Percentiles rank a stretch among this genome's conserved stretches.
Conservation (phyloP, 2,888 invertebrate species). For the Dryobotodes eremita region DNA sequence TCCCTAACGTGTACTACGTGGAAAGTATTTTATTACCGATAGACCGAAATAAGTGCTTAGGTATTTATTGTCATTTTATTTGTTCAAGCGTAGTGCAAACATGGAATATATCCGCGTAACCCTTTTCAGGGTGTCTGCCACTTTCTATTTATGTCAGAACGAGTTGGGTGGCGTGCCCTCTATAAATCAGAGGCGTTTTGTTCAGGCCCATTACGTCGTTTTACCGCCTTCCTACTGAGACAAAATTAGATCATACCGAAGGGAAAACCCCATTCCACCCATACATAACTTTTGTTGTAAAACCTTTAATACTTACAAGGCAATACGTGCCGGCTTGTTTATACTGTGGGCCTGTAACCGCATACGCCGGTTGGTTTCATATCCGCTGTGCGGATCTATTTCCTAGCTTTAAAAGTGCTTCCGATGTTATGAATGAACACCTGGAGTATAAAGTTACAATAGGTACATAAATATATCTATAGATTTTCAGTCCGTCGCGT, state of each 20-base stretch:
- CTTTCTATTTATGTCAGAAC: conserved; percentile 86
- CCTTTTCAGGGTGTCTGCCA: conserved; percentile 85
- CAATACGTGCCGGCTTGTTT: conserved; percentile 75
- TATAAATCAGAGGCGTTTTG: conserved; percentile 88
- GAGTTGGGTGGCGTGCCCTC: conserved; percentile 83
- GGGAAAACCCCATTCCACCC: conserved; percentile 80
- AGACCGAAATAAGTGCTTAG: conserved; percentile 67
- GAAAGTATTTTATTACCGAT: conserved; percentile 63
- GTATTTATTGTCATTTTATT: conserved; percentile 74
- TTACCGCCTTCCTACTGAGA: conserved; percentile 88
- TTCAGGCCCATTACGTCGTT: conserved; percentile 87
- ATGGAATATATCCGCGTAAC: conserved; percentile 80
- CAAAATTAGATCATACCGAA: conserved; percentile 88
- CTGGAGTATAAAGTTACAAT: conserved; percentile 40
- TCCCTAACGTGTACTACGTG: conserved; percentile 52
- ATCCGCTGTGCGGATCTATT: conserved; percentile 62
- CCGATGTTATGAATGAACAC: conserved; percentile 55
- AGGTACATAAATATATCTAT: not conserved
- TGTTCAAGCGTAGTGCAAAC: conserved; percentile 77
- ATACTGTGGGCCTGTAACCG: conserved; percentile 68
- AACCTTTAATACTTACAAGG: conserved; percentile 83
- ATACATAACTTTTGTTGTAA: conserved; percentile 85
- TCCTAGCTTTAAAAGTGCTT: conserved; percentile 62
- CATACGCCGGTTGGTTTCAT: conserved; percentile 67
- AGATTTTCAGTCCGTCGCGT: not conserved